Conservation (phyloP, 2,797 vertebrate genomes). For the Platyrinchus mystaceus region DNA sequence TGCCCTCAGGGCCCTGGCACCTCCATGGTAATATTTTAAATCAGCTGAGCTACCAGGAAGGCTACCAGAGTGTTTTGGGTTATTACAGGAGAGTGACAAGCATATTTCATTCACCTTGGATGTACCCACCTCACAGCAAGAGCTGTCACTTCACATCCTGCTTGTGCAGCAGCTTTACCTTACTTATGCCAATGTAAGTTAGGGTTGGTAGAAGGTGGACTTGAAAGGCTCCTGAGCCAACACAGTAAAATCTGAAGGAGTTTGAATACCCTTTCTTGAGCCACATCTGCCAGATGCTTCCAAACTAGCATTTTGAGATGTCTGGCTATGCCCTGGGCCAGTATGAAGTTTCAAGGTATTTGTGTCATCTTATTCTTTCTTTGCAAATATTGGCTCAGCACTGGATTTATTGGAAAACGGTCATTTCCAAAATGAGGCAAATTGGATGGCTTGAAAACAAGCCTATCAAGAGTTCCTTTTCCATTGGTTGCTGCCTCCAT, state of each 20-base stretch:
- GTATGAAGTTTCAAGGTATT: not conserved
- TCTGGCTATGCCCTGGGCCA: not conserved
- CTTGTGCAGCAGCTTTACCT: not conserved
- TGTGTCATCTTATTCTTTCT: not conserved
- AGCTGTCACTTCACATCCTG: not conserved
- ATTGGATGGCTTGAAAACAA: not conserved
- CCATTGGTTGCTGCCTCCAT: not conserved
- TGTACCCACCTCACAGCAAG: not conserved
- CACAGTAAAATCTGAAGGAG: not conserved
- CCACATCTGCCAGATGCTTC: not conserved
- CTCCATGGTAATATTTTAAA: not conserved
- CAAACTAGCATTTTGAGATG: not conserved
- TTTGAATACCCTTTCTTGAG: not conserved
- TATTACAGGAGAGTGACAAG: not conserved
- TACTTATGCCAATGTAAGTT: not conserved
- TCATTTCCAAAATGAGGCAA: not conserved
- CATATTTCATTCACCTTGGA: accelerated
- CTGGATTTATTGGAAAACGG: not conserved
- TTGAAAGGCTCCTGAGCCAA: not conserved
- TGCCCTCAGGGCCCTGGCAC: not conserved
- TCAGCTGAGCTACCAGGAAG: not conserved
- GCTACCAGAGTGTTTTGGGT: not conserved
- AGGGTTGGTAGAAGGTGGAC: not conserved
- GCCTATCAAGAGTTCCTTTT: not conserved
- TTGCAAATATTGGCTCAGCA: not conserved